Base-by-base conservation (phyloP, 2,888 invertebrate species). In the Campoplex nolae region DNA sequence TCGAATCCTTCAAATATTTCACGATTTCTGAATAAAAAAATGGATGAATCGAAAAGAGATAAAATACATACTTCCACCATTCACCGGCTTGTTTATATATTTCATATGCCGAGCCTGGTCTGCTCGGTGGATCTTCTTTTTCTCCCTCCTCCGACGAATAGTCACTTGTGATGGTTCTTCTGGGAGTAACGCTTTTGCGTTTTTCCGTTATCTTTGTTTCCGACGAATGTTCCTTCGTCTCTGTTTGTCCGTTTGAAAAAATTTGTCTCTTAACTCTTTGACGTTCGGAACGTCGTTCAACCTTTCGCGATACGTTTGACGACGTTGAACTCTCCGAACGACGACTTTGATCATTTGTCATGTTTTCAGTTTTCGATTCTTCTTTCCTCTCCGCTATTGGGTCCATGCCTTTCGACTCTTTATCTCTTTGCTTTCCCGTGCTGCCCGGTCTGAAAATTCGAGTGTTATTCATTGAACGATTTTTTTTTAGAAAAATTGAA, bases 51-150 rank as follows among this genome's bases (percentile, higher is more conserved):
- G 16, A 42, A 28, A 2, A 35, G 9, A 48, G 35, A 35, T 23
- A 13, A 62, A 54, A 81, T 86, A 96, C 97, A 96, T 92, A 97
- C 97, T 97, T 97, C 97, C 97, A 97, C 95, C 97, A 97, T 94
- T 97, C 97, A 83, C 97, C 97, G 51, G 97, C 97, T 94, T 96
- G 96, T 94, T 96, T 97, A 94, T 97, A 97, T 88, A 97, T 96
- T 90, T 96, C 95, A 92, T 97, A 96, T 18, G 97, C 97, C 83
- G 97, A 95, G 89, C 96, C 96, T 2, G 96, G 95, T 88, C 93
- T 95, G 93, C 89, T 94, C 92, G 88, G 95, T 93, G 89, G 95
- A 92, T 90, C 94, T 88, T 93, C 95, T 94, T 91, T 95, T 75
- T 95, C 95, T 0, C 95, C 95, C 86, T 96, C 96, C 88, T 96